phyloP scores from a whole-genome alignment of 2,888 invertebrate genomes.

The Noctua comes region DNA sequence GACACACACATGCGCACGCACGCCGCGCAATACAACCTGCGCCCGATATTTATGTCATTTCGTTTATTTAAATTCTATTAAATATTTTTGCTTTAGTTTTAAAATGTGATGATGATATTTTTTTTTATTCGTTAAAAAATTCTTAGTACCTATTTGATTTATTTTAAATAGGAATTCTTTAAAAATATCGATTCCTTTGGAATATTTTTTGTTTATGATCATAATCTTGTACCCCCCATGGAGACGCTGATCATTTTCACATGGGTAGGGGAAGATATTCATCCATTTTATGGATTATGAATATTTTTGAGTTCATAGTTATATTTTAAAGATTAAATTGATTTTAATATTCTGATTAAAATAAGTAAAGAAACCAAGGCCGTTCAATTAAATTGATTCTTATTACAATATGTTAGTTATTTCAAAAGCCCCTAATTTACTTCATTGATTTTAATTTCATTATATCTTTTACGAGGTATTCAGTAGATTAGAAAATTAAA shows the following conservation, averaged over 20 bases:
- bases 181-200: slow-evolving; percentile 1
- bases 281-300: slow-evolving; percentile 12
- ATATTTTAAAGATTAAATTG: not conserved
- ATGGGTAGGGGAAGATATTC: not conserved
- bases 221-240: not conserved
- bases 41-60: slow-evolving; percentile 55
- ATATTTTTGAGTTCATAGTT: slow-evolving; percentile 2
- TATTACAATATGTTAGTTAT: not conserved
- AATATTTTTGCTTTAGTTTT: slow-evolving; percentile 29
- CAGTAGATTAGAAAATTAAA: not conserved
- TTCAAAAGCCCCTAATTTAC: not conserved
- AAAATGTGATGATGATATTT: slow-evolving; percentile 6
- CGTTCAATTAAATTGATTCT: not conserved
- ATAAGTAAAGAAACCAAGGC: not conserved
- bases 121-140: not conserved
- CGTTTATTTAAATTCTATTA: slow-evolving; percentile 42
- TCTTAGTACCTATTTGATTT: not conserved
- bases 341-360: not conserved
- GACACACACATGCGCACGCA: slow-evolving; percentile 56
- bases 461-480: not conserved
- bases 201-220: slow-evolving; percentile 9
- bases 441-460: not conserved
- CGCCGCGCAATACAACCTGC: slow-evolving; percentile 65
- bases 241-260: slow-evolving; percentile 11
- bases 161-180: not conserved